A percentile compares a stretch with the other conserved stretches of the same genome.
These are phyloP conservation scores for Chaunax sp. DNA, from an alignment of 2,797 vertebrate genomes.

Conservation along the genomic window DNA sequence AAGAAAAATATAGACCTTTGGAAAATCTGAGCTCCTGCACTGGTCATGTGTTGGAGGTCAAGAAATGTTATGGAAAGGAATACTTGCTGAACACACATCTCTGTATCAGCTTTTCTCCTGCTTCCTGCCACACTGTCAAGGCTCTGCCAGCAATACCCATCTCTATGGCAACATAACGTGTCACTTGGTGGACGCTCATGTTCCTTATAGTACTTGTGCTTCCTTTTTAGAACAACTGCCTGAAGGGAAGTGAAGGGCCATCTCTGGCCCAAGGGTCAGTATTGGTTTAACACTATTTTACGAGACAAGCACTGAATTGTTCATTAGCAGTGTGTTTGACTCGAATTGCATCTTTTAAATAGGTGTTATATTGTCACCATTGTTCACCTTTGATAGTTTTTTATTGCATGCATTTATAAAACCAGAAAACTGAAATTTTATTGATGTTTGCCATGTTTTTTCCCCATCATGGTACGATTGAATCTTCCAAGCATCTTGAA, in stretches of 20 bases:
- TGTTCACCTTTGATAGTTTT: too few relatives aligned
- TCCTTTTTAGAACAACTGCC: slow-evolving; percentile 11
- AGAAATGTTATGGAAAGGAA: slow-evolving; percentile 15
- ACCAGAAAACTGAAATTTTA: too few relatives aligned
- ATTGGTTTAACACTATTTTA: not conserved
- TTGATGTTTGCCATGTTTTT: too few relatives aligned
- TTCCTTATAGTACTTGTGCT: slow-evolving; percentile 21
- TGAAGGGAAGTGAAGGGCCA: not conserved
- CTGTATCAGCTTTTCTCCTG: slow-evolving; percentile 38
- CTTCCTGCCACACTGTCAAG: slow-evolving; percentile 32
- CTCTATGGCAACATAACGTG: slow-evolving; percentile 49
- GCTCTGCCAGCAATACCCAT: slow-evolving; percentile 34
- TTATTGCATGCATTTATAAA: too few relatives aligned
- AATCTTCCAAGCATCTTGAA: too few relatives aligned
- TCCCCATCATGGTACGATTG: too few relatives aligned
- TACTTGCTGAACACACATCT: slow-evolving; percentile 39
- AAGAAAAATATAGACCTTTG: not conserved
- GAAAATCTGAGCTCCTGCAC: not conserved
- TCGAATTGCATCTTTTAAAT: not conserved
- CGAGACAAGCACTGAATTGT: not conserved
- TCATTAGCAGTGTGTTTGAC: not conserved
- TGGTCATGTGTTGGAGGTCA: not conserved
- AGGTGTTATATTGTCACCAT: too few relatives aligned
- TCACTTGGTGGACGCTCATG: slow-evolving; percentile 21
- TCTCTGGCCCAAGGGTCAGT: slow-evolving; percentile 1